phyloP scores from a whole-genome alignment of 1,140 invertebrate genomes.

The Acromyrmex echinatior region DNA sequence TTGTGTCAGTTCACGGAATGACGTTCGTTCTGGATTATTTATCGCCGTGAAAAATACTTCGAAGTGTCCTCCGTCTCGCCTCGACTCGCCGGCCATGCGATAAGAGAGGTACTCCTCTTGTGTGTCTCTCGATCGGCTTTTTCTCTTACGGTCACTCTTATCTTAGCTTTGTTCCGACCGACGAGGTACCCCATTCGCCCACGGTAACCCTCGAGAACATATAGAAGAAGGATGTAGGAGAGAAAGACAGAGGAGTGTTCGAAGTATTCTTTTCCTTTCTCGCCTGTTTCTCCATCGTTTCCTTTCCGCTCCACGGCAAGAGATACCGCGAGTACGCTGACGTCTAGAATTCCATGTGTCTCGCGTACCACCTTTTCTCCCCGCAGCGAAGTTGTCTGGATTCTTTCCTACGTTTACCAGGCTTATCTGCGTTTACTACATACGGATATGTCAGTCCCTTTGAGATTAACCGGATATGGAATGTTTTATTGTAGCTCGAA shows the following conservation, averaged over 20 bases:
- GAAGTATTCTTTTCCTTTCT: constrained; percentile 64
- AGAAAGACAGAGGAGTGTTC: constrained; percentile 46
- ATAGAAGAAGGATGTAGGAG: constrained; percentile 32
- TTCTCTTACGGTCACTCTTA: constrained; percentile 70
- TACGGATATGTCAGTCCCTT: constrained; percentile 28
- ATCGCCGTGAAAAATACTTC: constrained; percentile 78
- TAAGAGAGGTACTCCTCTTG: constrained; percentile 57
- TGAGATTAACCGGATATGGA: constrained; percentile 51
- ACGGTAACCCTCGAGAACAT: constrained; percentile 70
- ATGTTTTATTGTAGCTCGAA: constrained; percentile 54
- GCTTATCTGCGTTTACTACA: constrained; percentile 49
- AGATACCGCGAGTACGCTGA: constrained; percentile 62
- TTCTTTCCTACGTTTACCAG: constrained; percentile 60
- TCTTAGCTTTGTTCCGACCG: constrained; percentile 78
- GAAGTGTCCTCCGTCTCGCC: constrained; percentile 71
- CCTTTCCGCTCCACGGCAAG: not conserved
- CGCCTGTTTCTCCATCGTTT: constrained; percentile 49
- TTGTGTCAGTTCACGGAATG: constrained; percentile 73
- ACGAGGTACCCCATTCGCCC: constrained; percentile 75
- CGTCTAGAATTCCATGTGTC: constrained; percentile 53
- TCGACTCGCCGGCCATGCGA: constrained; percentile 49
- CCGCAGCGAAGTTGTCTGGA: constrained; percentile 32
- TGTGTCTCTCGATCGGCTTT: constrained; percentile 54
- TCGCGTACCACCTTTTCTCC: constrained; percentile 35
- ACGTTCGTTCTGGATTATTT: constrained; percentile 79